These are phyloP conservation scores for Pteria penguin DNA, from an alignment of 2,888 invertebrate species.

Conservation along the genomic window DNA sequence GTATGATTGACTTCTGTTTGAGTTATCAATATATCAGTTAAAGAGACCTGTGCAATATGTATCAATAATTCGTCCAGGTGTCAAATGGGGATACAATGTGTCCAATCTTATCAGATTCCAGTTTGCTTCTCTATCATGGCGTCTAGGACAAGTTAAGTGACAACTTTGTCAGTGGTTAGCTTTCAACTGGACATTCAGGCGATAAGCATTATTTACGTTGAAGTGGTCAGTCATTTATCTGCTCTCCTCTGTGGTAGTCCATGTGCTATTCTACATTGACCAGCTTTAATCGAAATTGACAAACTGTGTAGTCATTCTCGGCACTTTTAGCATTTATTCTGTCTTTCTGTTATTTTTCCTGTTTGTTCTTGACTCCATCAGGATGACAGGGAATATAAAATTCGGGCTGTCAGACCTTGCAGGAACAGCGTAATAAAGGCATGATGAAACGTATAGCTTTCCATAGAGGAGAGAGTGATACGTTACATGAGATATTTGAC, in stretches of 20 bases:
- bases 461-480: not conserved
- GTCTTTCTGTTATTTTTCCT: not conserved
- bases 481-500: conserved; percentile 16
- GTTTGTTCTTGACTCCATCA: not conserved
- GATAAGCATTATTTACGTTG: not conserved
- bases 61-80: conserved; percentile 30
- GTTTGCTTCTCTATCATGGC: not conserved
- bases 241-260: too few species aligned
- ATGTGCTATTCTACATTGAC: too few species aligned
- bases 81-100: conserved; percentile 9
- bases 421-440: not conserved
- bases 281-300: conserved; percentile 17
- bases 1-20: not conserved
- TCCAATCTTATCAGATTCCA: not conserved
- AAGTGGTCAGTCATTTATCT: conserved; percentile 36
- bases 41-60: conserved; percentile 13
- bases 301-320: conserved; percentile 6
- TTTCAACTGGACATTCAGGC: conserved; percentile 4
- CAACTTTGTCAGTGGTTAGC: not conserved
- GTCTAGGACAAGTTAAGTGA: not conserved
- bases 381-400: conserved; percentile 38
- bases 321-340: not conserved
- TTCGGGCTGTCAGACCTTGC: conserved; percentile 33
- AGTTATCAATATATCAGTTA: conserved; percentile 19
- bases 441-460: conserved; percentile 1